Base-by-base conservation (phyloP, 1,140 invertebrate species). In the Vollenhovia emeryi region DNA sequence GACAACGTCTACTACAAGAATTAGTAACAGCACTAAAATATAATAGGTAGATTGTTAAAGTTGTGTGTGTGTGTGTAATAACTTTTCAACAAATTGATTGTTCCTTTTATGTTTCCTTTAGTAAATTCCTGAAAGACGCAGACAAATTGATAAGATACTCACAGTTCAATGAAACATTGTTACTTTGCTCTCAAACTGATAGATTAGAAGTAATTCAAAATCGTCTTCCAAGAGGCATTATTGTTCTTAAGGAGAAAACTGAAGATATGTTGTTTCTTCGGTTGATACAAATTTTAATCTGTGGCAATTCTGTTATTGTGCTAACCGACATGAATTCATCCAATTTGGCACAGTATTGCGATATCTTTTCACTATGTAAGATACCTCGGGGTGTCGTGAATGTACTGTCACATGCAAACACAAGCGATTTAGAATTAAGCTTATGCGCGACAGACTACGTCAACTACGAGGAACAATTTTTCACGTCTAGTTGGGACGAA, bases 241-340 rank as follows among this genome's bases (percentile, higher is more conserved):
- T 76, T n/a, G 21, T 48, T 43, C 74, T 76, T 62, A 43, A 62
- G 0, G 74, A 43, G 1, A 45, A 30, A 21, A 9, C 18, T 30
- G 48, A 43, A 60, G 11, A 4, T 13, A 62, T 8, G 3, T 62
- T 62, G 6, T 33, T 76, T 30, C 2, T 11, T 15, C 33, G 36
- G 27, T 27, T 75, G 36, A 43, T 36, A 8, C 15, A 40, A 76
- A 43, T n/a, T 76, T 76, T 76, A 76, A 30, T 76, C n/a, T 15
- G 24, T 27, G 74, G 74, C 40, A 76, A 76, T 76, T 60, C 55
- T 30, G 36, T 45, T 43, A 76, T 76, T 21, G 36, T 76, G 9
- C n/a, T 62, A 62, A 27, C 24, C 45, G 13, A 76, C n/a, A 4
- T n/a, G 30, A 30, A n/a, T 24, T 40, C 21, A 0, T 60, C 3